Base-by-base conservation (phyloP, 2,888 invertebrate genomes). In the Augiades crinisus region DNA sequence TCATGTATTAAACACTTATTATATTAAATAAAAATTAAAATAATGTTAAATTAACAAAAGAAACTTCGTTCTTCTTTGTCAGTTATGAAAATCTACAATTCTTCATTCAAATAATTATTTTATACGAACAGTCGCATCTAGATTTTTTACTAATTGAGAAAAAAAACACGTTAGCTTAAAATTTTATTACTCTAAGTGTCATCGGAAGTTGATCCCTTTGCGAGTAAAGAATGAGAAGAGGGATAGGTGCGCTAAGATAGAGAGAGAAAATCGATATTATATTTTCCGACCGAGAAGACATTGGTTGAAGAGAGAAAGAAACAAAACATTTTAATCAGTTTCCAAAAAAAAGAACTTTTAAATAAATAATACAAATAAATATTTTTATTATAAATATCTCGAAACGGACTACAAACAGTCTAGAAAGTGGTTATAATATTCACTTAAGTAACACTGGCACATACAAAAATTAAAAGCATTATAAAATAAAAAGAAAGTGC, bases 231-330 rank as follows among this genome's bases (percentile, higher is more conserved):
- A 47, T 36, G 62, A 58, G 50, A 68, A 78, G 55, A 61, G 72
- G 68, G 75, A 75, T 52, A 53, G 50, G 40, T 45, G 56, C 60
- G 59, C 40, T 44, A 56, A 50, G 75, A 62, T 55, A 62, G 74
- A 84, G 70, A 75, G 81, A 78, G 82, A 75, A 59, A 66, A 65
- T 64, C 61, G 65, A 64, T 70, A 59, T 63, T 64, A 63, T 62
- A 58, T 55, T 58, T 55, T 63, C 63, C 60, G 58, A 61, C 61
- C 64, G 62, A 59, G 56, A 60, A 61, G 59, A 54, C 55, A 36
- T 56, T 52, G 41, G 70, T 54, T 59, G 59, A 68, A 79, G 67
- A 50, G 72, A 72, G 72, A 75, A 58, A 63, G 63, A 65, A 72
- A 62, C 62, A 72, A 72, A 75, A 73, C 31, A 49, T 2, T 22